Evolutionary conservation across 2,888 invertebrate genomes (phyloP).

Genomic region (Elegia similella): DNA sequence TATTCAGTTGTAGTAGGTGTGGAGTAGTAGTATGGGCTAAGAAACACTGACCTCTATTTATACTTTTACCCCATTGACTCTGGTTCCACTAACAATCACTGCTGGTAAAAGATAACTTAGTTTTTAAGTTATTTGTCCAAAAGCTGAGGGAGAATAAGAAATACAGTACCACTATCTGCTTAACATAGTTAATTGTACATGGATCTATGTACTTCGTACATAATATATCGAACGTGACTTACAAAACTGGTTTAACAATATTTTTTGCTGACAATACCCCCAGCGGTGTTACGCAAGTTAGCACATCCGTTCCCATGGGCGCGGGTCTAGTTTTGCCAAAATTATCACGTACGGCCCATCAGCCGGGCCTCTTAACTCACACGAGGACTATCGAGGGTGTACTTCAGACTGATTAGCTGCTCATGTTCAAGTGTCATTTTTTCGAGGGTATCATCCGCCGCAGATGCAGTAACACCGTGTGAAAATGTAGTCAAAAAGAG

Average conservation of each 20-base stretch:
- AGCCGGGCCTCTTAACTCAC: constrained; percentile 46
- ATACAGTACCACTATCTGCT: no score
- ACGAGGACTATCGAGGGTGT: constrained; percentile 29
- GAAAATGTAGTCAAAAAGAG: not conserved
- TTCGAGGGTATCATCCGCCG: constrained; percentile 4
- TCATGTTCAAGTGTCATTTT: constrained; percentile 8
- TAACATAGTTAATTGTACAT: not conserved
- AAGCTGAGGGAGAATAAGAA: no score
- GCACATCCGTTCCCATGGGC: constrained; percentile 64
- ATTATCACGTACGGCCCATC: constrained; percentile 59
- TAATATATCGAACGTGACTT: not conserved
- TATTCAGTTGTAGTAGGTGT: no score
- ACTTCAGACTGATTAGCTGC: constrained; percentile 4
- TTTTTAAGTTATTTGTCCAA: no score
- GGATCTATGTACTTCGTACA: not conserved
- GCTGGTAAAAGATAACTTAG: no score
- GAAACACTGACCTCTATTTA: no score
- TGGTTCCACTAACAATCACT: no score
- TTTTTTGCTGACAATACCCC: constrained; percentile 27
- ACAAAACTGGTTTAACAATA: constrained; percentile 9
- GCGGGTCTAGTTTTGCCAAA: constrained; percentile 45
- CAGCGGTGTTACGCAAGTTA: constrained; percentile 33
- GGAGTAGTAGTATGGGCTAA: no score
- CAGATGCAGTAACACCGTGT: constrained; percentile 8
- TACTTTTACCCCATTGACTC: not conserved